phyloP scores from a whole-genome alignment of 2,797 vertebrate genomes.

The Micropoecilia bifurca region DNA sequence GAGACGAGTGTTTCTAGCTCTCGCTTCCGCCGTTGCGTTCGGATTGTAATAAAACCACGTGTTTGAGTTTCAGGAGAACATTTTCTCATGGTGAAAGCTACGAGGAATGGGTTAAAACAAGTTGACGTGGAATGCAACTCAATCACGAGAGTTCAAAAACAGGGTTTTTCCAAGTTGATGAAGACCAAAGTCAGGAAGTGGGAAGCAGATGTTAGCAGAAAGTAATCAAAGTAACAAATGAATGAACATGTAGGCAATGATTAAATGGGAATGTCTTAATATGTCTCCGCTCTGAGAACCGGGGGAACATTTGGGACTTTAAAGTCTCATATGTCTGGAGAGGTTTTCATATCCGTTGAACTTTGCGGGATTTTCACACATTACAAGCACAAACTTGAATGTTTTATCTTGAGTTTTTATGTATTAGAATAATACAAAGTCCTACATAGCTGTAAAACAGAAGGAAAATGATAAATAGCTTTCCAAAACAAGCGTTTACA shows the following conservation, averaged over 20 bases:
- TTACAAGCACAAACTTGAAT: neutral
- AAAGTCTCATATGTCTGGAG: neutral
- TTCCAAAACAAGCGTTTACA: neutral
- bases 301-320: neutral
- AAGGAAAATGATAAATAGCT: neutral
- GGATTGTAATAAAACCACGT: neutral
- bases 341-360: neutral
- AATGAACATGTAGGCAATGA: neutral
- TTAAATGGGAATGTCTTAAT: neutral
- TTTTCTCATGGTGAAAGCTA: neutral
- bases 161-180: neutral
- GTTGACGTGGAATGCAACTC: neutral
- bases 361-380: neutral
- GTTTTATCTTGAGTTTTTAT: neutral
- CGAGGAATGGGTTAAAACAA: constrained; percentile 1
- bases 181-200: neutral
- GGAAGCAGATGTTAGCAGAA: neutral
- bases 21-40: neutral
- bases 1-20: neutral
- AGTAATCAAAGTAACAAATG: neutral
- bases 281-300: neutral
- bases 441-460: neutral
- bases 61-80: neutral
- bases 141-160: neutral
- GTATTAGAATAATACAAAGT: neutral